A percentile compares a stretch with the other conserved stretches of the same genome.
Conservation (phyloP, 2,113 vertebrate species). For the Pterocles orientalis region DNA sequence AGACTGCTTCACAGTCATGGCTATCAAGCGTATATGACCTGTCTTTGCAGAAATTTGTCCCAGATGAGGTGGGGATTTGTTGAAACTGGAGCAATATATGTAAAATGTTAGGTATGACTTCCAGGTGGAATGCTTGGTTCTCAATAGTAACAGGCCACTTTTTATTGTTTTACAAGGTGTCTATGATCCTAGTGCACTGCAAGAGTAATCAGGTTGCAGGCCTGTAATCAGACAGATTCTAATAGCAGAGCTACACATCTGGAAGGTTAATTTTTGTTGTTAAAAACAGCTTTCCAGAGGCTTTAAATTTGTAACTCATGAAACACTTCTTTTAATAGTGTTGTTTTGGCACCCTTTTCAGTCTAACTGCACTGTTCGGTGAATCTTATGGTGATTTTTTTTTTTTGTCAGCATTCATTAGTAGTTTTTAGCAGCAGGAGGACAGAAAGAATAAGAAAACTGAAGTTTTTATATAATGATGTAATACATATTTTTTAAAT, state of each 20-base stretch:
- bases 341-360: neutral
- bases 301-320: neutral
- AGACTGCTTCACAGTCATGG: neutral
- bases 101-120: neutral
- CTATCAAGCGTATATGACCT: neutral
- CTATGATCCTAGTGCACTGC: fast-evolving
- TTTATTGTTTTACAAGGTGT: neutral
- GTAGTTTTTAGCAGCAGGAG: neutral
- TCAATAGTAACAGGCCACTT: neutral
- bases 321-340: neutral
- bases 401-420: neutral
- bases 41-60: neutral
- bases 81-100: neutral
- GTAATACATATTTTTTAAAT: neutral
- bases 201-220: neutral
- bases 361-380: neutral
- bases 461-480: neutral
- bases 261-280: neutral
- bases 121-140: neutral
- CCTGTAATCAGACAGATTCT: neutral
- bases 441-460: neutral
- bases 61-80: neutral
- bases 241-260: neutral
- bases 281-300: neutral
- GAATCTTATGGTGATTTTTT: neutral